phyloP scores from a whole-genome alignment of 1,140 invertebrate genomes.

The Drosophila mayri region DNA sequence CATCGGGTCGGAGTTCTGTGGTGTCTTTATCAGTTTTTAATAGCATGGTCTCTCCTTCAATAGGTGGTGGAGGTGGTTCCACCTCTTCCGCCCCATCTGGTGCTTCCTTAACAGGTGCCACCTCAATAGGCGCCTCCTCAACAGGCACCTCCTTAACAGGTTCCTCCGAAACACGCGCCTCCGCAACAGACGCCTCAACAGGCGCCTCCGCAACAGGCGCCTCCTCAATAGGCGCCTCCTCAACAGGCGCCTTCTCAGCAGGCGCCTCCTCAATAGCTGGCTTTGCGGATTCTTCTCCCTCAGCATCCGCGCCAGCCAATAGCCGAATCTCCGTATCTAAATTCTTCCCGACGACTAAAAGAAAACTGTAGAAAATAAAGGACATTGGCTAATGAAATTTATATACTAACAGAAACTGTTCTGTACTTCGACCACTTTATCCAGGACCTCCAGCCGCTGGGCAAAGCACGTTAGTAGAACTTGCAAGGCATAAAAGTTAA shows the following conservation, averaged over 20 bases:
- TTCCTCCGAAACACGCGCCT: constrained; percentile 7
- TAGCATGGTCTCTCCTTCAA: neutral
- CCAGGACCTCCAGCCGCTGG: constrained; percentile 86
- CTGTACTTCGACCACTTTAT: constrained; percentile 62
- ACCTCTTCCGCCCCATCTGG: constrained; percentile 23
- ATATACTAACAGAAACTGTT: constrained; percentile 58
- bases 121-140: constrained; percentile 19
- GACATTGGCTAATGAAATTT: too few species aligned
- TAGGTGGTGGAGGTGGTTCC: neutral
- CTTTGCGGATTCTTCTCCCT: constrained; percentile 27
- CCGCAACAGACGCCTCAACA: neutral
- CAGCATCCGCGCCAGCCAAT: constrained; percentile 54
- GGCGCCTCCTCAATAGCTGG: neutral
- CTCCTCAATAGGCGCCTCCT: constrained; percentile 24
- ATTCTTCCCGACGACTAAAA: constrained; percentile 29
- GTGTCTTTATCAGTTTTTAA: neutral
- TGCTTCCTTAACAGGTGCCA: constrained; percentile 2
- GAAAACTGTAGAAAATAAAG: too few species aligned
- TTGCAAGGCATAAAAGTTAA: constrained; percentile 92
- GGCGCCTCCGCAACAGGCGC: neutral
- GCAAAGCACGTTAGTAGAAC: constrained; percentile 90
- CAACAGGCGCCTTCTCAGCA: neutral
- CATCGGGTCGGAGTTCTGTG: neutral
- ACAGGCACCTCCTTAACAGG: neutral
- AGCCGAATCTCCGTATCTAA: constrained; percentile 51